Percentiles rank a stretch among this genome's conserved stretches.
Conservation (phyloP, 1,140 invertebrate genomes). For the Drosophila grimshawi region DNA sequence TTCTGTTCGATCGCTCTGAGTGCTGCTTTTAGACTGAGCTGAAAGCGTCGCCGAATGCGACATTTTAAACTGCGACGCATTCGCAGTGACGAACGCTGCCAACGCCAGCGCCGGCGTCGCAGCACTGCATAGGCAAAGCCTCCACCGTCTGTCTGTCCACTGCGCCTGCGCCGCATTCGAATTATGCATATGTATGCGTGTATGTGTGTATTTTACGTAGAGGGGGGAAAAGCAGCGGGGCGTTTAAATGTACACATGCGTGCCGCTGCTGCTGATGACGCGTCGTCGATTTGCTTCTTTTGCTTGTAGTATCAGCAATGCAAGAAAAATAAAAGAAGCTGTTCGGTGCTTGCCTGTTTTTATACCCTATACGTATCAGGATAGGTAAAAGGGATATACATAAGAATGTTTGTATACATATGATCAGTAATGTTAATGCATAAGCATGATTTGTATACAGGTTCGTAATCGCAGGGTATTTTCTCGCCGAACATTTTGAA, state of each 20-base stretch:
- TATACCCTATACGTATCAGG: background rate
- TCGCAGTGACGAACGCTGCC: slow-evolving; percentile 12
- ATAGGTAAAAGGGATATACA: background rate
- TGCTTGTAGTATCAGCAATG: slow-evolving; percentile 30
- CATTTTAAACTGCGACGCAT: slow-evolving; percentile 62
- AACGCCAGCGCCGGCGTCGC: slow-evolving; percentile 14
- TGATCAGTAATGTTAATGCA: too few species aligned
- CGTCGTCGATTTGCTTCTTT: slow-evolving; percentile 10
- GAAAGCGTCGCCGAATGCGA: slow-evolving; percentile 54
- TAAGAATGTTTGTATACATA: too few species aligned
- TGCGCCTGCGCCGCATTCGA: slow-evolving; percentile 32
- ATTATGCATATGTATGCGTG: slow-evolving; percentile 3
- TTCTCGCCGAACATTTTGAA: background rate
- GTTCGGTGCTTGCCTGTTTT: slow-evolving; percentile 38
- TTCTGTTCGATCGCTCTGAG: slow-evolving; percentile 47
- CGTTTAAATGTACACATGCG: slow-evolving; percentile 7
- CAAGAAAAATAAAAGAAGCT: slow-evolving; percentile 62
- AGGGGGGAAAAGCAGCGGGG: background rate
- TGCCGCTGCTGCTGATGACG: slow-evolving; percentile 16
- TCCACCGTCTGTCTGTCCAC: background rate
- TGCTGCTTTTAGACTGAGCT: slow-evolving; percentile 70
- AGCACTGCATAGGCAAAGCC: slow-evolving; percentile 12
- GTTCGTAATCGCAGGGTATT: background rate
- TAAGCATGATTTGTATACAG: background rate
- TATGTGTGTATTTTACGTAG: background rate